These are phyloP conservation scores for Drosophila neocordata DNA, from an alignment of 1,140 invertebrate genomes.

Conservation along the genomic window DNA sequence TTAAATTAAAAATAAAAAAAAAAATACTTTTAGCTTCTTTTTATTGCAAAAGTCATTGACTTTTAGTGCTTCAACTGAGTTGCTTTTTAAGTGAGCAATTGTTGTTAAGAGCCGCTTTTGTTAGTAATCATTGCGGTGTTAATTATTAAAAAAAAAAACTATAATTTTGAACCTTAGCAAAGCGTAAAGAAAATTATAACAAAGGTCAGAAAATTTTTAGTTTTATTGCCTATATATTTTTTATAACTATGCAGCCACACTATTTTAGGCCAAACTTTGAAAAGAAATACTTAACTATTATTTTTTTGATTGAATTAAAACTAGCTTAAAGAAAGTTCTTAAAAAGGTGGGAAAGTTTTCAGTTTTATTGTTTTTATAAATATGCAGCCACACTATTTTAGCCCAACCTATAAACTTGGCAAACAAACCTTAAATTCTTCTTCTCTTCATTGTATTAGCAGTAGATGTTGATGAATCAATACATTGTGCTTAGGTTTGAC, in stretches of 20 bases:
- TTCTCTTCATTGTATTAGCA: too few relatives aligned
- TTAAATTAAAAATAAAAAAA: constrained; percentile 62
- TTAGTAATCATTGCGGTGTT: constrained; percentile 9
- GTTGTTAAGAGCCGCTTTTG: constrained; percentile 23
- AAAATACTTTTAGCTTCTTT: constrained; percentile 26
- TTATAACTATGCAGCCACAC: too few relatives aligned
- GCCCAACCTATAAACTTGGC: too few relatives aligned
- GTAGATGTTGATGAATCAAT: too few relatives aligned
- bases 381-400: too few relatives aligned
- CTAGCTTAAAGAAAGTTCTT: neutral
- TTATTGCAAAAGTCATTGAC: constrained; percentile 67
- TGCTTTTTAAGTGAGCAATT: constrained; percentile 25
- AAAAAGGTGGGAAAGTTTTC: neutral
- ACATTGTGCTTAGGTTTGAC: too few relatives aligned
- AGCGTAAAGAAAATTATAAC: neutral
- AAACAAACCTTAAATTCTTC: too few relatives aligned
- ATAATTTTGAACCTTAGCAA: neutral
- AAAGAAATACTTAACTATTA: too few relatives aligned
- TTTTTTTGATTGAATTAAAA: too few relatives aligned
- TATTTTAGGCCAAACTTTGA: too few relatives aligned
- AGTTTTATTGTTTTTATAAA: too few relatives aligned
- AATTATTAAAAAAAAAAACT: neutral
- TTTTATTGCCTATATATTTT: too few relatives aligned
- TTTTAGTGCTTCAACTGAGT: constrained; percentile 21
- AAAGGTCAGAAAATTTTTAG: neutral